Percentiles rank a stretch among this genome's conserved stretches.
phyloP scores from a whole-genome alignment of 2,797 vertebrate species.

The Rhinella marina region DNA sequence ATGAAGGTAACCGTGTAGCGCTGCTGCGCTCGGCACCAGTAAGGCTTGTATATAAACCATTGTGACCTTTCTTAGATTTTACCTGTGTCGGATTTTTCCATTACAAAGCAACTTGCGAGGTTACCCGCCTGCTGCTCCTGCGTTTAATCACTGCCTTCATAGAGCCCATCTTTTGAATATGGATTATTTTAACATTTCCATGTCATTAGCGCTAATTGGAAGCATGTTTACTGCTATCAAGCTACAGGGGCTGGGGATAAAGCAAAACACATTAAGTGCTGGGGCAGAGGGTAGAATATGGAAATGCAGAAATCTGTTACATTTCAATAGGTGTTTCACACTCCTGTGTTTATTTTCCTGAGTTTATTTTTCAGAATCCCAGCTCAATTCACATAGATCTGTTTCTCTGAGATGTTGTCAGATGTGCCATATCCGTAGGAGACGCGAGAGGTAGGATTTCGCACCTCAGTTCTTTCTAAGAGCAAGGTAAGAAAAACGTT shows the following conservation, averaged over 20 bases:
- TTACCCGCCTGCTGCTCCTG: not conserved
- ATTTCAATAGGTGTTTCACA: slow-evolving; percentile 15
- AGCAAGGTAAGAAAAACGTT: not conserved
- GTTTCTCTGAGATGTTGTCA: slow-evolving; percentile 14
- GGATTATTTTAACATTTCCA: slow-evolving; percentile 37
- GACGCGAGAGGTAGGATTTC: not conserved
- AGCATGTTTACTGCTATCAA: slow-evolving; percentile 16
- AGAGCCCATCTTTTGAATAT: slow-evolving; percentile 16
- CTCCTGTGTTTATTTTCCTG: not conserved
- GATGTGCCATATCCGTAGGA: not conserved
- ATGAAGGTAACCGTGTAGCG: not conserved
- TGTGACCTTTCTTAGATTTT: slow-evolving; percentile 10
- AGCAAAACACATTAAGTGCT: slow-evolving; percentile 15
- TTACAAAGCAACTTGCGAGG: not conserved
- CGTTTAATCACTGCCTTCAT: not conserved
- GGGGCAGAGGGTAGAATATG: not conserved
- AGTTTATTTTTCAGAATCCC: slow-evolving; percentile 12
- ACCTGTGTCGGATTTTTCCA: slow-evolving; percentile 6
- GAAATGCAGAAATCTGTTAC: not conserved
- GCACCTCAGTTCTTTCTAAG: not conserved
- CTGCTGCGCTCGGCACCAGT: not conserved
- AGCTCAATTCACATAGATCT: not conserved
- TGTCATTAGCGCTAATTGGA: slow-evolving; percentile 27
- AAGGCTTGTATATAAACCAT: not conserved
- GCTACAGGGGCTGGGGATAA: slow-evolving; percentile 12